These are phyloP conservation scores for Epinotia demarniana DNA, from an alignment of 2,888 invertebrate genomes.

Conservation along the genomic window DNA sequence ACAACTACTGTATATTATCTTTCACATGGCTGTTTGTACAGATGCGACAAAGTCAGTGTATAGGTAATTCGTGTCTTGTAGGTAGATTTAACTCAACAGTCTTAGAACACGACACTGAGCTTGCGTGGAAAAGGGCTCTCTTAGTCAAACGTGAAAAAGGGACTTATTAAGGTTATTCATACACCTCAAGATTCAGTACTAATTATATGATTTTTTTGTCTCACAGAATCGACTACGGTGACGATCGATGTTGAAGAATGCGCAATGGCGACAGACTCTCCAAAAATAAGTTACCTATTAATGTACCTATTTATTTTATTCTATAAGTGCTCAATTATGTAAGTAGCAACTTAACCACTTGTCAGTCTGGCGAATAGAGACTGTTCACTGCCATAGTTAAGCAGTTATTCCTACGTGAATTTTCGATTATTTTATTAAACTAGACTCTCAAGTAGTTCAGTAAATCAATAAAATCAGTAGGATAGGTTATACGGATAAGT, in stretches of 20 bases:
- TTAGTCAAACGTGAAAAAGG: too few relatives aligned
- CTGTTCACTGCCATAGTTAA: not conserved
- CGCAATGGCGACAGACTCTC: not conserved
- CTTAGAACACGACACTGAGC: not conserved
- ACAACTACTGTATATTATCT: not conserved
- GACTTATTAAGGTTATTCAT: too few relatives aligned
- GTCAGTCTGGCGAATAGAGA: not conserved
- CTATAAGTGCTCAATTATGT: not conserved
- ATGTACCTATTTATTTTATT: slow-evolving; percentile 1
- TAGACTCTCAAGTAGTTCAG: not conserved
- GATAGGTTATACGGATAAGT: too few relatives aligned
- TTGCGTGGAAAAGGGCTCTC: not conserved
- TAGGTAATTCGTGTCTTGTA: not conserved
- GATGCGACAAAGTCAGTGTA: not conserved
- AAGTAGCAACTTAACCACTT: not conserved
- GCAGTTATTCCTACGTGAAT: too few relatives aligned
- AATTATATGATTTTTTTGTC: not conserved
- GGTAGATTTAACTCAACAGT: not conserved
- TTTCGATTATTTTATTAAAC: not conserved
- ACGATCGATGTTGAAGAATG: not conserved
- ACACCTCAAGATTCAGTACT: not conserved
- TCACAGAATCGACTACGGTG: slow-evolving; percentile 4
- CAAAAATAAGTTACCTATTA: not conserved
- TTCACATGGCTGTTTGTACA: not conserved
- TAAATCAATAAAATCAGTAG: not conserved